Percentiles rank a stretch among this genome's conserved stretches.
Conservation (phyloP, 2,888 invertebrate genomes). For the Melanargia galathea region DNA sequence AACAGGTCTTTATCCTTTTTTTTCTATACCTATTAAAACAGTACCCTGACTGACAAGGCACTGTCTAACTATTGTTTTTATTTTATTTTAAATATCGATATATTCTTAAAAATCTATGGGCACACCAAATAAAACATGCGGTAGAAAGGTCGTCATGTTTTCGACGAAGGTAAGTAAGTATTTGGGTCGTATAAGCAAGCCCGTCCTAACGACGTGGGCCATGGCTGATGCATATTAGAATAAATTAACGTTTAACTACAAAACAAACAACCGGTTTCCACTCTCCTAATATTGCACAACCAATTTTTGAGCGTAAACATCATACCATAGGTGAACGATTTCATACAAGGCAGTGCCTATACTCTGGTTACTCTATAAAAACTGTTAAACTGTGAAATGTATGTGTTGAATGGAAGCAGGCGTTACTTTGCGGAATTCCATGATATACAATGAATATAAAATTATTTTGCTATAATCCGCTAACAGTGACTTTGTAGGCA, state of each 20-base stretch:
- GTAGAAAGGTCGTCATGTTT: background rate
- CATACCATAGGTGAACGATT: too few relatives aligned
- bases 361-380: background rate
- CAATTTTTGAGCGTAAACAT: background rate
- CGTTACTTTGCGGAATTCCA: too few relatives aligned
- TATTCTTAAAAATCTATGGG: background rate
- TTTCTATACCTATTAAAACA: too few relatives aligned
- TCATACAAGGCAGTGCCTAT: background rate
- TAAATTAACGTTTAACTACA: background rate
- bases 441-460: too few relatives aligned
- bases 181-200: background rate
- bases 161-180: background rate
- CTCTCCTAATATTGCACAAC: constrained; percentile 5
- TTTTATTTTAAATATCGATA: background rate
- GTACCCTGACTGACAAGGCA: too few relatives aligned
- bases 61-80: too few relatives aligned
- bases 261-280: constrained; percentile 1
- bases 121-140: background rate
- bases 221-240: background rate
- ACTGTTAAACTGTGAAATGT: too few relatives aligned
- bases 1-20: too few relatives aligned
- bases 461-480: too few relatives aligned
- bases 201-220: background rate
- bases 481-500: too few relatives aligned
- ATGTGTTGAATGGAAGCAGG: too few relatives aligned